Evolutionary conservation across 2,113 vertebrate species (phyloP).

Genomic region (Pedetes capensis): DNA sequence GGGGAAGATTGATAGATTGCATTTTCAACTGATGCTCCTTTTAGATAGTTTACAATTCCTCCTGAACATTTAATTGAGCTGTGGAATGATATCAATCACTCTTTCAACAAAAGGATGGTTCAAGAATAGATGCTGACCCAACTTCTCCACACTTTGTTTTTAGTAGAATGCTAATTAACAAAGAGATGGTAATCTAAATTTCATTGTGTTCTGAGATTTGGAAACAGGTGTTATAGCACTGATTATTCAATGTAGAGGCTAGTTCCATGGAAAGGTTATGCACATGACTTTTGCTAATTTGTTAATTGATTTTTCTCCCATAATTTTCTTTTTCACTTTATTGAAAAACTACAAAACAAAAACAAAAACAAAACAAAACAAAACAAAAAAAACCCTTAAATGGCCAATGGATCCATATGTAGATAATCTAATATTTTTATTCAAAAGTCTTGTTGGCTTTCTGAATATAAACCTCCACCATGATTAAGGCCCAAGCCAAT

Average conservation of each 20-base stretch:
- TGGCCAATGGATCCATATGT: background rate
- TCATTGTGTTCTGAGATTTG: constrained; percentile 54
- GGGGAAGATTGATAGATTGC: constrained; percentile 45
- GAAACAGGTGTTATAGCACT: constrained; percentile 36
- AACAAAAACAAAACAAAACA: too few species aligned
- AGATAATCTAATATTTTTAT: background rate
- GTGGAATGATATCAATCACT: constrained; percentile 54
- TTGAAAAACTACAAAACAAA: constrained; percentile 48
- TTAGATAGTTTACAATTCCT: constrained; percentile 21
- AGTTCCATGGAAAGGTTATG: background rate
- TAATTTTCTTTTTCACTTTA: constrained; percentile 25
- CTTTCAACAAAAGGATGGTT: constrained; percentile 29
- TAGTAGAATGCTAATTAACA: constrained; percentile 62
- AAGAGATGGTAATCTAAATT: constrained; percentile 30
- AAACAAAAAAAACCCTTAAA: constrained; percentile 57
- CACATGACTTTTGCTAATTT: constrained; percentile 53
- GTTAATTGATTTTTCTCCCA: background rate
- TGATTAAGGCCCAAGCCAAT: background rate
- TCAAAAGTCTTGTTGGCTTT: background rate
- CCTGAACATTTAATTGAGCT: constrained; percentile 21
- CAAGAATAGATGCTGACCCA: constrained; percentile 35
- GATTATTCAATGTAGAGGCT: constrained; percentile 56
- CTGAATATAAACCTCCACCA: background rate
- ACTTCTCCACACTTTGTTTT: background rate
- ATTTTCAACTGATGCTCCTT: constrained; percentile 56